Evolutionary conservation across 2,797 vertebrate species (phyloP).

Genomic region (Chiroxiphia lanceolata): DNA sequence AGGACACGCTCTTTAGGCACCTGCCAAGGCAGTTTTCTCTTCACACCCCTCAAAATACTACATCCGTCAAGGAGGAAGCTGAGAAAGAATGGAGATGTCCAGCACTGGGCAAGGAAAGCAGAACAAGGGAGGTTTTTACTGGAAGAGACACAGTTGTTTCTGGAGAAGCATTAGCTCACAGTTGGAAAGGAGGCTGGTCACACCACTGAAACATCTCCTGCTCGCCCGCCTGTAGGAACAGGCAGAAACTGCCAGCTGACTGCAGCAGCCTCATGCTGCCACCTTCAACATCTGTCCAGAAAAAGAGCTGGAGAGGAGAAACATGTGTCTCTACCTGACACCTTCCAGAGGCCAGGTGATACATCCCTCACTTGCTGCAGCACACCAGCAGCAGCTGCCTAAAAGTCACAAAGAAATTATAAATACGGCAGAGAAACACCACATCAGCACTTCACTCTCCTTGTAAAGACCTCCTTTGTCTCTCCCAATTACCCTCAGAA

Average conservation of each 20-base stretch:
- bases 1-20: neutral
- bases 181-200: neutral
- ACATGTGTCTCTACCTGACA: neutral
- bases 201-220: neutral
- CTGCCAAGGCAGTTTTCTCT: neutral
- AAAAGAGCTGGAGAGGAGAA: neutral
- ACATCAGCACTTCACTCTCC: neutral
- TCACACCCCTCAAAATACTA: neutral
- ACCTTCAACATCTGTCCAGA: neutral
- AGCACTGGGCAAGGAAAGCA: neutral
- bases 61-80: neutral
- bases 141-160: neutral
- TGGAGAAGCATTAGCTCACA: constrained; percentile 27
- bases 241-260: neutral
- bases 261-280: neutral
- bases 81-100: neutral
- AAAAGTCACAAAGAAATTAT: neutral
- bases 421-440: neutral
- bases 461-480: neutral
- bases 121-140: neutral
- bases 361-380: neutral
- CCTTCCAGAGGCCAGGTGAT: neutral
- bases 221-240: rapidly evolving
- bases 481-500: neutral
- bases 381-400: neutral